Base-by-base conservation (phyloP, 2,113 vertebrate genomes). In the Tenrec ecaudatus region DNA sequence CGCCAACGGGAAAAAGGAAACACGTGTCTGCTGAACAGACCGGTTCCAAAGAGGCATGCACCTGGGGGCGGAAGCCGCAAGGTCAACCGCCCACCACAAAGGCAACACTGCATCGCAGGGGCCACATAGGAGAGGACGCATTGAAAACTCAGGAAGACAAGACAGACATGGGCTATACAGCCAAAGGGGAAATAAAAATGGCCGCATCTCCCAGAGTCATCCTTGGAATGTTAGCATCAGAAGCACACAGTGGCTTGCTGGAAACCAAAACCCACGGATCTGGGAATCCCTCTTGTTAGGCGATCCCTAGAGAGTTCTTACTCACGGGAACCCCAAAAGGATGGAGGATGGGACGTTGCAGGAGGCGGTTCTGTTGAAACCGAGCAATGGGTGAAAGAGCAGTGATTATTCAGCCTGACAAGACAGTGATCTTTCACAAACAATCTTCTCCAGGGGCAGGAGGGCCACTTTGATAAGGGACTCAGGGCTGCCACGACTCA, bases 381-480 rank as follows among this genome's bases (percentile, higher is more conserved):
- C n/a, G n/a, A n/a, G n/a, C n/a, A n/a, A n/a, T n/a, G n/a, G n/a
- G n/a, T n/a, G n/a, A n/a, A 89, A 95, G 92, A 83, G 33, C 43
- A 86, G 89, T 31, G 81, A 85, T 81, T 94, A 89, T 95, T 92
- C 73, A 86, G 75, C 69, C 79, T 88, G n/a, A 38, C 77, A 93
- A 94, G 78, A 47, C 87, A 10, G 88, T 53, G 43, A 96, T 86
- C 87, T 93, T 86, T 85, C 38, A 88, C 47, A 78, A 83, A 94
- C n/a, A 68, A 71, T 36, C n/a, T n/a, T n/a, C 53, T 95, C 69
- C 27, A 6, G 58, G 96, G 73, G 95, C 47, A 17, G 20, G 43
- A 0, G 0, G 40, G 78, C 82, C 62, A 53, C 85, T 95, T 86
- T 80, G 79, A 93, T 64, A 81, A 78, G 16, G 60, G 29, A 17